These are phyloP conservation scores for Gastrophryne carolinensis DNA, from an alignment of 2,797 vertebrate genomes.

Conservation along the genomic window DNA sequence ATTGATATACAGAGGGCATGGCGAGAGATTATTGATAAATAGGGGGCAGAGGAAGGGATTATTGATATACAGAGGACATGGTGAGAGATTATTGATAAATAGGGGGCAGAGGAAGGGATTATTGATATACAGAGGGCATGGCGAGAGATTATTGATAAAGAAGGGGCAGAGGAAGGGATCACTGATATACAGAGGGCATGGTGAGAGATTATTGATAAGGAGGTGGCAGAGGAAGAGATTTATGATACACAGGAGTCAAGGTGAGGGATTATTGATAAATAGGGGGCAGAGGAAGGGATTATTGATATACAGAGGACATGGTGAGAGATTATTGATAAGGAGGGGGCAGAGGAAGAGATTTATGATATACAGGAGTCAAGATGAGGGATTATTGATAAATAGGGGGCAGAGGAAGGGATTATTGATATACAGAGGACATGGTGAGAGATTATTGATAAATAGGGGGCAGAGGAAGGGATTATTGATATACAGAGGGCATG, in stretches of 20 bases:
- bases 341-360: too few relatives aligned
- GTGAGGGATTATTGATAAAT: too few relatives aligned
- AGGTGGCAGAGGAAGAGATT: too few relatives aligned
- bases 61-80: neutral
- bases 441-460: neutral
- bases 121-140: neutral
- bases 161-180: too few relatives aligned
- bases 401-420: neutral
- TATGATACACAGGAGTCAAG: too few relatives aligned
- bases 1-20: neutral
- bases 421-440: neutral
- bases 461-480: neutral
- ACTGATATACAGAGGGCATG: neutral
- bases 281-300: too few relatives aligned
- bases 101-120: neutral
- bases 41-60: neutral
- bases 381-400: too few relatives aligned
- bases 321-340: too few relatives aligned
- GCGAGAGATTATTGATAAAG: too few relatives aligned
- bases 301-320: too few relatives aligned
- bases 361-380: neutral
- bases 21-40: neutral
- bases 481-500: neutral
- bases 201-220: neutral
- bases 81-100: neutral